phyloP scores from a whole-genome alignment of 2,888 invertebrate genomes.

The Meghimatium bilineatum region DNA sequence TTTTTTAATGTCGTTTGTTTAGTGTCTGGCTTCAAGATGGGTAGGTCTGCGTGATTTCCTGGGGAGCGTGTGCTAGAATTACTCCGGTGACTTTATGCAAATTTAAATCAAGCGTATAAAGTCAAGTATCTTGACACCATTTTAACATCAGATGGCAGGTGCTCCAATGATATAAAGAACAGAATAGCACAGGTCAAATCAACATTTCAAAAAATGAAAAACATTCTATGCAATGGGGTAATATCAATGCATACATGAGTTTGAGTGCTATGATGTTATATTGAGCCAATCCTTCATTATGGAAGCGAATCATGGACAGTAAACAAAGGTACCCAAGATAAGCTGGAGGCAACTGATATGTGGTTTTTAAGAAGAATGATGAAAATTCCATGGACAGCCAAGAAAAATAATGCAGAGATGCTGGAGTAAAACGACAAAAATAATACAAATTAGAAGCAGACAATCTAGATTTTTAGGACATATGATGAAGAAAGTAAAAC shows the following conservation, averaged over 20 bases:
- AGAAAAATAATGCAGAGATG: neutral
- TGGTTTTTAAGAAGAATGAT: neutral
- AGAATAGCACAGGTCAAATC: neutral
- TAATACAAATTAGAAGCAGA: too few species aligned
- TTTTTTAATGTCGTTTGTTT: neutral
- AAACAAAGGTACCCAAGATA: neutral
- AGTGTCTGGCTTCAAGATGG: neutral
- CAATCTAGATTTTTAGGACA: too few species aligned
- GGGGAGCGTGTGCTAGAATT: neutral
- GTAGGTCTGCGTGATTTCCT: too few species aligned
- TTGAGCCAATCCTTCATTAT: neutral
- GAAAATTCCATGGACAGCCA: neutral
- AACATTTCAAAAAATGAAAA: neutral
- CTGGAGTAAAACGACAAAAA: too few species aligned
- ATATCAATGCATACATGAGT: neutral
- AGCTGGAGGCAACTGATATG: neutral
- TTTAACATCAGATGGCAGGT: neutral
- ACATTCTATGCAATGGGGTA: neutral
- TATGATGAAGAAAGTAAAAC: too few species aligned
- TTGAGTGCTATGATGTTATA: neutral
- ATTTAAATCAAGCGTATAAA: too few species aligned
- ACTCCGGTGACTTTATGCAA: too few species aligned
- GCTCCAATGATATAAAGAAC: neutral
- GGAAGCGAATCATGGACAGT: neutral
- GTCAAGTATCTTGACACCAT: neutral